Conservation (phyloP, 2,888 invertebrate species). For the Apotomis capreana region DNA sequence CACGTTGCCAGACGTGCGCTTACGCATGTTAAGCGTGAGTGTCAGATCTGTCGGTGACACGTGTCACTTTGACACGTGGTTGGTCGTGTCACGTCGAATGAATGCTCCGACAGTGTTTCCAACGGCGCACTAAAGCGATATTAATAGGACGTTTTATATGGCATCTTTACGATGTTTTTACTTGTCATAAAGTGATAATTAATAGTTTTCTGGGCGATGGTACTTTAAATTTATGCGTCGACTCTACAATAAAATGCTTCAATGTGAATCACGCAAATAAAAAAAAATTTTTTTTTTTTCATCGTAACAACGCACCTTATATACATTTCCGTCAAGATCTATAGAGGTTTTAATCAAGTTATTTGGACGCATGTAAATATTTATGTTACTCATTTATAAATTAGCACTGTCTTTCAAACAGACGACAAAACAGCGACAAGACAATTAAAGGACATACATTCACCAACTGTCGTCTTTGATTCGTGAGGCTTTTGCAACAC, state of each 20-base stretch:
- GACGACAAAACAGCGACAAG: too few relatives aligned
- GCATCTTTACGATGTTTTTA: neutral
- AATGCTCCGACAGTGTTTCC: neutral
- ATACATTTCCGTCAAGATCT: too few relatives aligned
- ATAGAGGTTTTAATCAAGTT: too few relatives aligned
- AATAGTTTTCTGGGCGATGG: neutral
- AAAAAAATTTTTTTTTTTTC: too few relatives aligned
- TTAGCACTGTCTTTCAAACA: too few relatives aligned
- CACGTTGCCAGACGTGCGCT: slow-evolving; percentile 21
- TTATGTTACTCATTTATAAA: too few relatives aligned
- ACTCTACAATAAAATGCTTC: neutral
- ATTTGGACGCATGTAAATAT: too few relatives aligned
- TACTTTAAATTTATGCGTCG: slow-evolving; percentile 9
- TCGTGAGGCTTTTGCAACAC: too few relatives aligned
- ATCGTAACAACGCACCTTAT: too few relatives aligned
- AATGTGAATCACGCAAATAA: too few relatives aligned
- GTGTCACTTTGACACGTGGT: slow-evolving; percentile 31
- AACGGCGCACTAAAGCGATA: neutral
- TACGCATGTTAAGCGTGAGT: slow-evolving; percentile 12
- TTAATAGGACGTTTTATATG: slow-evolving; percentile 1
- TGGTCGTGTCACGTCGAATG: neutral
- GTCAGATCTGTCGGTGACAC: slow-evolving; percentile 35
- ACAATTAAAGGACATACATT: too few relatives aligned
- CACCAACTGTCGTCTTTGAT: too few relatives aligned
- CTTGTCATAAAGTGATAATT: slow-evolving; percentile 12